A percentile compares a stretch with the other conserved stretches of the same genome.
Evolutionary conservation across 2,888 invertebrate genomes (phyloP).

Genomic region (Ramazzottius varieornatus): DNA sequence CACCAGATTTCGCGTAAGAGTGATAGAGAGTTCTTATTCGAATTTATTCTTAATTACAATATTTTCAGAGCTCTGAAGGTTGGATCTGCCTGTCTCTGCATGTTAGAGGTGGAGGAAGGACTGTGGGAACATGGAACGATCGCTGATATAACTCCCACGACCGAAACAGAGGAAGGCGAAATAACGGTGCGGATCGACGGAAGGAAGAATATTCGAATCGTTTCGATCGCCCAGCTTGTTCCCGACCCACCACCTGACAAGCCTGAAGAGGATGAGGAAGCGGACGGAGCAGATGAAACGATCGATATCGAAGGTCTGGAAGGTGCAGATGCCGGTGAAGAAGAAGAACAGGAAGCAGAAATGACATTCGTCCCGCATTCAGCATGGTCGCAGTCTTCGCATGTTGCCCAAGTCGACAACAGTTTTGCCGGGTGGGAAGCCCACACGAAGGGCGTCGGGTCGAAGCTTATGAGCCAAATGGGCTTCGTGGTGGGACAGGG

Average conservation of each 20-base stretch:
- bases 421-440: background rate
- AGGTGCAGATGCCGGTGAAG: background rate
- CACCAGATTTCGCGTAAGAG: background rate
- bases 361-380: background rate
- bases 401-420: background rate
- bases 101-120: background rate
- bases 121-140: background rate
- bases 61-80: background rate
- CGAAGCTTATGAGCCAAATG: background rate
- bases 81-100: background rate
- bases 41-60: background rate
- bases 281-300: background rate
- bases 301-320: too few relatives aligned
- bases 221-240: background rate
- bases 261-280: background rate
- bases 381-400: background rate
- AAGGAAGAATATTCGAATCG: background rate
- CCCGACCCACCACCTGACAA: background rate
- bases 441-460: conserved; percentile 1
- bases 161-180: background rate
- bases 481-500: background rate
- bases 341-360: background rate
- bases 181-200: background rate
- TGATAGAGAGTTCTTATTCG: background rate
- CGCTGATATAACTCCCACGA: background rate